Evolutionary conservation across 2,797 vertebrate species (phyloP), one percentile per base, ranked within the genome.

Genomic region (Siniperca scherzeri): DNA sequence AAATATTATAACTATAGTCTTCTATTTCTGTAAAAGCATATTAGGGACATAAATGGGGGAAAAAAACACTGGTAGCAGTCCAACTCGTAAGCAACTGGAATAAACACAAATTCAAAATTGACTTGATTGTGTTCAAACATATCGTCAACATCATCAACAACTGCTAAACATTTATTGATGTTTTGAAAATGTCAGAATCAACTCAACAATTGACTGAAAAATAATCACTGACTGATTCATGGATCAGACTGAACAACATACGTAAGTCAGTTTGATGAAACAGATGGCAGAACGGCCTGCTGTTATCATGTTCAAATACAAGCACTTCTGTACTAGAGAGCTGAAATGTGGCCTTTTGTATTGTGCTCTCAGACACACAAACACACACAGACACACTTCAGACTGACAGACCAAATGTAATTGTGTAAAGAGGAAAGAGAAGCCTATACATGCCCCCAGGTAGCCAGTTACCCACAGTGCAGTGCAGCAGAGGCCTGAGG

Each of bases 381-480:
- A 69, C 46, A 71, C 36, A 30, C 50, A 80, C 56, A 64, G 14
- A 90, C 33, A 79, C 55, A 74, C 25, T 48, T 62, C 36, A 68
- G 46, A 74, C 66, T 52, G 67, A 68, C 62, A 66, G 74, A 61
- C 30, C 44, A 78, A 83, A 80, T 59, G 50, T 77, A 86, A 90
- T 90, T 83, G 83, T 59, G 64, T 71, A 42, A 65, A 72, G 78
- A 78, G n/a, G 38, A 57, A 71, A 65, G 52, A 78, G 46, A 22
- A 48, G 81, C 61, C 56, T 14, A 21, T 52, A 61, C 60, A 74
- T 70, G 56, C 50, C 78, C 81, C 12, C 69, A 76, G 89, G 88
- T 70, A 65, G 77, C 75, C 50, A 27, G 74, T 71, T 44, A 67
- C 89, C 89, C n/a, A 61, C 79, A 30, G 83, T 1, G 86, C 84